phyloP scores from a whole-genome alignment of 2,888 invertebrate genomes.

The Ashinkailepas kermadecensis region DNA sequence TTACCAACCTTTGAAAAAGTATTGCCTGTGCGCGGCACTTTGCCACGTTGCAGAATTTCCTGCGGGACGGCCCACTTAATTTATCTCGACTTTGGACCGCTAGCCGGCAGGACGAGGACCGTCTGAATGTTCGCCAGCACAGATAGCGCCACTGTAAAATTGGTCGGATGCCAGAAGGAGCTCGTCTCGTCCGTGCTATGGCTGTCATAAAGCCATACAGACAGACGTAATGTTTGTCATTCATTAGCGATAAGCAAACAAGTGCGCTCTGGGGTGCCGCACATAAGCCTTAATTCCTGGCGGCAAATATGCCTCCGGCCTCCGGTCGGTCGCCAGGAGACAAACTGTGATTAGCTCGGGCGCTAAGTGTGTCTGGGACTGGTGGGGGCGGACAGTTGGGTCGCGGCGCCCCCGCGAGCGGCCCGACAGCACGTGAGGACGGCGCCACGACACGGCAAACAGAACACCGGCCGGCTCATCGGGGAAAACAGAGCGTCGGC shows the following conservation, averaged over 20 bases:
- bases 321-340: not conserved
- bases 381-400: not conserved
- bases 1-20: not conserved
- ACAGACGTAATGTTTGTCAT: slow-evolving; percentile 1
- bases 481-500: not conserved
- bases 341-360: not conserved
- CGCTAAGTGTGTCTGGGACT: not conserved
- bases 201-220: slow-evolving; percentile 20
- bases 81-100: not conserved
- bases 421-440: not conserved
- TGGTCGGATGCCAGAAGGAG: not conserved
- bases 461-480: not conserved
- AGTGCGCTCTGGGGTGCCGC: slow-evolving; percentile 19
- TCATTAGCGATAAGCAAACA: slow-evolving; percentile 22
- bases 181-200: not conserved
- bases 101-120: not conserved
- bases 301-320: slow-evolving; percentile 3
- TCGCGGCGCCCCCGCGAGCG: not conserved
- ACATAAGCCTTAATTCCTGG: slow-evolving; percentile 19
- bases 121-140: not conserved
- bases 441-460: not conserved
- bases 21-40: not conserved
- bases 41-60: not conserved
- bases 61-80: not conserved
- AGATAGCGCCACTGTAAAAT: slow-evolving; percentile 11